A percentile compares a stretch with the other conserved stretches of the same genome.
Evolutionary conservation across 2,888 invertebrate genomes (phyloP).

Genomic region (Eudemis profundana): DNA sequence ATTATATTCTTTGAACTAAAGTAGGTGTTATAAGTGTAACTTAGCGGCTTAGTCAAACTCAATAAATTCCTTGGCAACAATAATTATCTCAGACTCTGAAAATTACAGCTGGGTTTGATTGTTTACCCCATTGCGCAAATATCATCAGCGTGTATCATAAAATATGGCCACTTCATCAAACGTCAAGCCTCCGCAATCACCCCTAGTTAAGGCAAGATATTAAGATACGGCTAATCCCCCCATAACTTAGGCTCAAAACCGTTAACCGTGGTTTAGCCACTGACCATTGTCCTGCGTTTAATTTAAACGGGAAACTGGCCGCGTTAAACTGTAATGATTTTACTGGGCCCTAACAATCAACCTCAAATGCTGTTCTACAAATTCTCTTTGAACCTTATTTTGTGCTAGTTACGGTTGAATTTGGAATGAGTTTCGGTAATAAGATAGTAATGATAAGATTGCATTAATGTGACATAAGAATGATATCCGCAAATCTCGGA

Average conservation of each 20-base stretch:
- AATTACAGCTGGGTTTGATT: too few relatives aligned
- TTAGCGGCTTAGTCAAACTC: too few relatives aligned
- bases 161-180: conserved; percentile 36
- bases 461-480: conserved; percentile 71
- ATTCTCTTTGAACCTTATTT: neutral
- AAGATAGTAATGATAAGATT: conserved; percentile 1
- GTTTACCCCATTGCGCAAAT: conserved; percentile 3
- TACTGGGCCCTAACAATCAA: conserved; percentile 58
- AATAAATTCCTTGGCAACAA: too few relatives aligned
- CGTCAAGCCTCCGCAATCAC: conserved; percentile 55
- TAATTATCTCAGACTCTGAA: too few relatives aligned
- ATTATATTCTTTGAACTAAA: too few relatives aligned
- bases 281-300: conserved; percentile 84
- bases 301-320: conserved; percentile 74
- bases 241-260: conserved; percentile 83
- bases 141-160: conserved; percentile 30
- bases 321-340: conserved; percentile 74
- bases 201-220: conserved; percentile 75
- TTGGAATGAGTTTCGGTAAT: neutral
- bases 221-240: conserved; percentile 83
- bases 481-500: conserved; percentile 5
- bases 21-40: too few relatives aligned
- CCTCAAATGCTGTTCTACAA: neutral
- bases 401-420: neutral
- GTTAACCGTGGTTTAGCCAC: conserved; percentile 72